Evolutionary conservation across 1,140 invertebrate species (phyloP), one percentile per base, ranked within the genome.

Genomic region (Sycophaga agraensis): DNA sequence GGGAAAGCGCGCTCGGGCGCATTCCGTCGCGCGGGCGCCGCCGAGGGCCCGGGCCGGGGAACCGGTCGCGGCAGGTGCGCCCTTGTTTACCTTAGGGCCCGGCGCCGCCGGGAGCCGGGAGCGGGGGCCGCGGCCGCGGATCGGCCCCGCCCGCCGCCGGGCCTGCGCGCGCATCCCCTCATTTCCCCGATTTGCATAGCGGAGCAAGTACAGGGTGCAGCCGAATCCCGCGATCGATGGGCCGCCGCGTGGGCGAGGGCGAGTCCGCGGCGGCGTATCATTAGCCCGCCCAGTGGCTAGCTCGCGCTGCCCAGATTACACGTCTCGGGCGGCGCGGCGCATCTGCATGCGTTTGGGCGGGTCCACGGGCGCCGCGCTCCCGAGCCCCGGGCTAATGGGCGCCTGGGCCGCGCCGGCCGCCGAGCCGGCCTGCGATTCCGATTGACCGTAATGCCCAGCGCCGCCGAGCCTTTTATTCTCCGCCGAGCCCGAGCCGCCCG

Each of bases 261-360:
- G 26, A 6, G 49, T 6, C 28, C 5, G 28, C 28, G 28, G 28
- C 31, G 34, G 28, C 73, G 73, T 79, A 76, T 79, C 68, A 79
- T 79, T 79, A 79, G 72, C 74, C 75, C 76, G 77, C 76, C 77
- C 74, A 79, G 77, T 78, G 76, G 76, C 75, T 75, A 77, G 74
- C 74, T 73, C 57, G 46, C 8, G 19, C 9, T n/a, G n/a, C 31
- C 65, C 73, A 77, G 77, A 79, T 79, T 77, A 79, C 74, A 78
- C 69, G 77, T 79, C 76, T 79, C 73, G 70, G 66, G 59, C 56
- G 49, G 28, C 49, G 14, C 49, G 31, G 22, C 21, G 35, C 50
- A 11, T 2, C 19, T 35, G 35, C 21, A 6, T 11, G 28, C 50
- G 11, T n/a, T n/a, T n/a, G n/a, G n/a, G n/a, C n/a, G n/a, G n/a